Evolutionary conservation across 2,113 vertebrate species (phyloP).

Genomic region (Glaucidium brasilianum): DNA sequence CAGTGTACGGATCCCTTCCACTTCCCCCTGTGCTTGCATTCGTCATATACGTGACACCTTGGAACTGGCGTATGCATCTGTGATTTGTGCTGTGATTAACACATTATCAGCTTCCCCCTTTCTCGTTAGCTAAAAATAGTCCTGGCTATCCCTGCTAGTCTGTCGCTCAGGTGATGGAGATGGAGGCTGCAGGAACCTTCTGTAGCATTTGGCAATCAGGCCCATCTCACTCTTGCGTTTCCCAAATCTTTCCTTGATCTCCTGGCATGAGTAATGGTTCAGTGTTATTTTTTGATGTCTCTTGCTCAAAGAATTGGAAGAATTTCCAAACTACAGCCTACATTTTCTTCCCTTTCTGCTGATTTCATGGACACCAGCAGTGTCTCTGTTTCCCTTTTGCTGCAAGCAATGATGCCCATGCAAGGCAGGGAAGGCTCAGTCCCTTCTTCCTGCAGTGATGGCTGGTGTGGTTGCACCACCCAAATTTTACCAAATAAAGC

Average conservation of each 20-base stretch:
- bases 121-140: conserved; percentile 63
- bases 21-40: conserved; percentile 68
- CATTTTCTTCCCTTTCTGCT: not conserved
- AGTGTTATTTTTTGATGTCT: not conserved
- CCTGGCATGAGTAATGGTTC: not conserved
- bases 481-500: not conserved
- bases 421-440: not conserved
- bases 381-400: not conserved
- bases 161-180: conserved; percentile 64
- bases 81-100: conserved; percentile 67
- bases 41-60: conserved; percentile 59
- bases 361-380: not conserved
- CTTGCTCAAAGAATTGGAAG: not conserved
- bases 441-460: not conserved
- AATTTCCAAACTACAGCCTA: not conserved
- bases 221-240: not conserved
- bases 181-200: conserved; percentile 60
- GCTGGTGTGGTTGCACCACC: not conserved
- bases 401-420: not conserved
- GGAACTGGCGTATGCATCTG: conserved; percentile 41
- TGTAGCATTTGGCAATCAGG: conserved; percentile 54
- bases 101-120: conserved; percentile 64
- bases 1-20: conserved; percentile 55
- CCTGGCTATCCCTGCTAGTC: conserved; percentile 59
- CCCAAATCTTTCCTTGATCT: conserved; percentile 23